These are phyloP conservation scores for Neoitamus cyanurus DNA, from an alignment of 2,888 invertebrate species.

Conservation along the genomic window DNA sequence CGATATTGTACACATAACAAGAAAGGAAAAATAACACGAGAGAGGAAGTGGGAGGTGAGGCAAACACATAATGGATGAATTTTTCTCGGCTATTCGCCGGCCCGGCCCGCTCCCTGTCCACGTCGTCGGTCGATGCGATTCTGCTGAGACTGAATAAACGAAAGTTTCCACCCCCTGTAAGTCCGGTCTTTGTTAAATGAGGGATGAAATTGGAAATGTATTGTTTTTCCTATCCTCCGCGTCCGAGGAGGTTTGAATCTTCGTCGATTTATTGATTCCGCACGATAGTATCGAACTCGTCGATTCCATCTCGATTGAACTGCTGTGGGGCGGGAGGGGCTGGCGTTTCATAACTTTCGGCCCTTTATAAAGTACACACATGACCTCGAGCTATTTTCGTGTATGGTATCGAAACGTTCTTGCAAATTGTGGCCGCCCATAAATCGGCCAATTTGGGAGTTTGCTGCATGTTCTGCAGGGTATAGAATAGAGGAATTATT, in stretches of 20 bases:
- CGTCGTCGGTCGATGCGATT: neutral
- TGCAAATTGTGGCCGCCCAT: neutral
- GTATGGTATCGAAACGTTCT: neutral
- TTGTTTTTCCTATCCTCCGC: conserved; percentile 31
- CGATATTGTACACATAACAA: neutral
- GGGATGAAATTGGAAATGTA: conserved; percentile 49
- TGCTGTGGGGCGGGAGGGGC: neutral
- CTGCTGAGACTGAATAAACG: conserved; percentile 47
- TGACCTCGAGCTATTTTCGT: neutral
- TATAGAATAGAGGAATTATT: neutral
- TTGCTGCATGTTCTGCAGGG: neutral
- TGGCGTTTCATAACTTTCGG: neutral
- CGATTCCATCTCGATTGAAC: neutral
- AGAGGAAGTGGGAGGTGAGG: neutral
- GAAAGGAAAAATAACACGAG: neutral
- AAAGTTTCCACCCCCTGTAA: conserved; percentile 43
- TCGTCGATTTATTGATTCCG: conserved; percentile 32
- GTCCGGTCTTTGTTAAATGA: conserved; percentile 46
- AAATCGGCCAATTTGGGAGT: neutral
- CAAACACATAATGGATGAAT: neutral
- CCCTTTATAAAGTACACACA: neutral
- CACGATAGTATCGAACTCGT: neutral
- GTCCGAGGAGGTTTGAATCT: conserved; percentile 40
- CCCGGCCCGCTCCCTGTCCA: neutral
- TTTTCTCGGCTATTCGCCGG: neutral